Evolutionary conservation across 2,888 invertebrate species (phyloP).

Genomic region (Tetheella fluctuosa): DNA sequence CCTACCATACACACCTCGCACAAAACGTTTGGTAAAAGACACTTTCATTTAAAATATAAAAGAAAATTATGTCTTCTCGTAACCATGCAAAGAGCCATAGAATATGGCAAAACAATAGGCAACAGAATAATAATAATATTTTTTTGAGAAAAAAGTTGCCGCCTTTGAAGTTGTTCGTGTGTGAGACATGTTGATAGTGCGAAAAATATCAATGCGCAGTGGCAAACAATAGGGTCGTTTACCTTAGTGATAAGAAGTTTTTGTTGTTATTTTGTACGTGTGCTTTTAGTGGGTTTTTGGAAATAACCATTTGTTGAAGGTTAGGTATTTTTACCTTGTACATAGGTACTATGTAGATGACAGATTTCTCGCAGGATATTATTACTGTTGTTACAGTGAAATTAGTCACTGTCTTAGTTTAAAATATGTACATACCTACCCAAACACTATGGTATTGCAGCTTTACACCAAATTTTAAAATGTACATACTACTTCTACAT

Average conservation of each 20-base stretch:
- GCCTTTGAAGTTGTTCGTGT: slow-evolving; percentile 56
- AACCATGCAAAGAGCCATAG: not conserved
- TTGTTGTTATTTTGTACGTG: slow-evolving; percentile 6
- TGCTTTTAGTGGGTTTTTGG: not conserved
- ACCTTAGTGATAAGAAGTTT: slow-evolving; percentile 54
- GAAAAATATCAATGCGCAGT: slow-evolving; percentile 28
- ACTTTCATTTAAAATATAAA: slow-evolving; percentile 7
- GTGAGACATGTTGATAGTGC: slow-evolving; percentile 57
- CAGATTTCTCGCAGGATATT: not conserved
- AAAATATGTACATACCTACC: too few species aligned
- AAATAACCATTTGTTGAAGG: not conserved
- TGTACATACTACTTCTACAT: too few species aligned
- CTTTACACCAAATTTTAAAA: too few species aligned
- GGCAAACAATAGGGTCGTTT: slow-evolving; percentile 49
- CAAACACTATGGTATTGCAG: too few species aligned
- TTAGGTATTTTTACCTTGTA: not conserved
- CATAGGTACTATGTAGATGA: not conserved
- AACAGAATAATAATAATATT: slow-evolving; percentile 19
- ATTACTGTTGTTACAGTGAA: too few species aligned
- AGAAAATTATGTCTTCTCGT: not conserved
- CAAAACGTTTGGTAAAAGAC: slow-evolving; percentile 1
- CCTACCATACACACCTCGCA: not conserved
- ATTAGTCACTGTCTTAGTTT: too few species aligned
- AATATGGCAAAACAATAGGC: slow-evolving; percentile 3
- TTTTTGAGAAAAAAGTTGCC: slow-evolving; percentile 40